phyloP scores from a whole-genome alignment of 2,888 invertebrate genomes.

The Seladonia tumulorum region DNA sequence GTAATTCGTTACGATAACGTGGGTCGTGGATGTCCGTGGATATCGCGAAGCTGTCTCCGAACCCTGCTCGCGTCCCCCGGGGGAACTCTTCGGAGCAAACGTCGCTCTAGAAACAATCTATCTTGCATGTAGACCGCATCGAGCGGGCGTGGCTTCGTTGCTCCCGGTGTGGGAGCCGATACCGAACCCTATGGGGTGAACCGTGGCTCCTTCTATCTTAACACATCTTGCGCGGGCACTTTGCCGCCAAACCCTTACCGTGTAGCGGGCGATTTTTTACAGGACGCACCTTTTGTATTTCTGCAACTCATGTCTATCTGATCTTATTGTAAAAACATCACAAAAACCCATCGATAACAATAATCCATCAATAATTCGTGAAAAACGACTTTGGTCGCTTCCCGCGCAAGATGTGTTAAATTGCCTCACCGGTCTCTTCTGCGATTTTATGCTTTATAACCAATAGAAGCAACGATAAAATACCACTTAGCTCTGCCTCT shows the following conservation, averaged over 20 bases:
- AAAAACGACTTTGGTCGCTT: too few relatives aligned
- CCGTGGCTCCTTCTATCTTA: neutral
- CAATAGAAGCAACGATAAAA: neutral
- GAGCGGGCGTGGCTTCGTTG: neutral
- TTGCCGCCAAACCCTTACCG: too few relatives aligned
- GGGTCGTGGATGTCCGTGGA: neutral
- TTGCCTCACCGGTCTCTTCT: neutral
- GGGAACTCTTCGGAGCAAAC: neutral
- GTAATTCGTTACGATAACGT: constrained; percentile 28
- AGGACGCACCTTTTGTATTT: too few relatives aligned
- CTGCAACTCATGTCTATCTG: too few relatives aligned
- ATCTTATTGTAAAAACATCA: too few relatives aligned
- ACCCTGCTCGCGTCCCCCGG: neutral
- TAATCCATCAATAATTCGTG: too few relatives aligned
- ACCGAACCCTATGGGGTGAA: too few relatives aligned
- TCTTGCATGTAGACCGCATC: neutral
- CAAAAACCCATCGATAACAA: too few relatives aligned
- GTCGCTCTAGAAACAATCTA: neutral
- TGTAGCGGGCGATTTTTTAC: too few relatives aligned
- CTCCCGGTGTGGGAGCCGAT: neutral
- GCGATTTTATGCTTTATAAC: neutral
- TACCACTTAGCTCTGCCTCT: neutral
- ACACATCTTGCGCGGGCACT: too few relatives aligned
- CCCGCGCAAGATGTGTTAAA: too few relatives aligned
- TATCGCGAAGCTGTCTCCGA: neutral